Percentiles rank a stretch among this genome's conserved stretches.
Conservation (phyloP, 53 echinoderm and acorn worm species). For the Henricia sp. region DNA sequence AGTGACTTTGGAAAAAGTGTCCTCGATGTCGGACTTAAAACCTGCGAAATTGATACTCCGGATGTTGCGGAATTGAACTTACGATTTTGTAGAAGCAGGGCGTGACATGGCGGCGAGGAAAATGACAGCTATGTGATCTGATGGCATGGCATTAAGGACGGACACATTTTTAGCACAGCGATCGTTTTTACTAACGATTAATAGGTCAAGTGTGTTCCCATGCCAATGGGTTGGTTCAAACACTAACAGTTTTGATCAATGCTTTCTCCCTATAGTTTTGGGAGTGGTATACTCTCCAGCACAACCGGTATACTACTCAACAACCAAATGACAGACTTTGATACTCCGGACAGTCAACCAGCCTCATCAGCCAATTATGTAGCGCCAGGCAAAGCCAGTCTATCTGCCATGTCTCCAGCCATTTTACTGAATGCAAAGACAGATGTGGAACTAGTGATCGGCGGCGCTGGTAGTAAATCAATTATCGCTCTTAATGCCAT, state of each 20-base stretch:
- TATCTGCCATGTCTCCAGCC: conserved; percentile 75
- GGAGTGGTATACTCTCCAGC: conserved; percentile 59
- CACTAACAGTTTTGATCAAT: not conserved
- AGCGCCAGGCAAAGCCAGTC: conserved; percentile 66
- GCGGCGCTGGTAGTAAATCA: conserved; percentile 69
- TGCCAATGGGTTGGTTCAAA: too few species aligned
- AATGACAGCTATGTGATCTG: too few species aligned
- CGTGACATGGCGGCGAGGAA: too few species aligned
- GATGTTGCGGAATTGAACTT: too few species aligned
- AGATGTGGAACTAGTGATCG: conserved; percentile 56
- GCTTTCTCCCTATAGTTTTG: conserved; percentile 65
- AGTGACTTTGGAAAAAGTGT: too few species aligned
- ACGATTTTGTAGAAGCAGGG: too few species aligned
- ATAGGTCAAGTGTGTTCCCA: too few species aligned
- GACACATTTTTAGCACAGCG: too few species aligned
- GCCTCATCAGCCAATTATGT: conserved; percentile 55
- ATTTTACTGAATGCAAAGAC: conserved; percentile 60
- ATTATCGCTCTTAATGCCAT: conserved; percentile 74
- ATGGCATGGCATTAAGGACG: too few species aligned
- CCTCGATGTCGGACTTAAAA: too few species aligned
- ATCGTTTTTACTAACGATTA: too few species aligned
- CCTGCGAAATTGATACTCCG: too few species aligned
- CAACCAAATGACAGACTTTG: conserved; percentile 75
- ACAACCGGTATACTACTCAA: conserved; percentile 76
- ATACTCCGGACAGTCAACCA: conserved; percentile 40